phyloP scores from a whole-genome alignment of 2,113 vertebrate species.

The Heterocephalus glaber region DNA sequence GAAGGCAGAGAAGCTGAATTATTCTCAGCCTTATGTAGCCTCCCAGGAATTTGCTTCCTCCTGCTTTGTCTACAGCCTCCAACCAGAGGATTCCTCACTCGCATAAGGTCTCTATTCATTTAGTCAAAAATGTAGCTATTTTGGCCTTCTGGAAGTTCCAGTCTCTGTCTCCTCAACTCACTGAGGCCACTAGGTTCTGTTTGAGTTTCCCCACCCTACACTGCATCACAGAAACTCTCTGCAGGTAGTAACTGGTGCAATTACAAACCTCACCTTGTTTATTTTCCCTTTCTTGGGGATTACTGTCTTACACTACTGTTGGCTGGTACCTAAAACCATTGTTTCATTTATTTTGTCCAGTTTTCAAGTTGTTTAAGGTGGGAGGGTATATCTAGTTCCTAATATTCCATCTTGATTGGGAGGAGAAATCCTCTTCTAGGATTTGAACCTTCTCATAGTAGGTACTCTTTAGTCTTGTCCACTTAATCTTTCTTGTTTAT shows the following conservation, averaged over 20 bases:
- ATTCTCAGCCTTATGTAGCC: neutral
- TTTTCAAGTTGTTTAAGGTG: neutral
- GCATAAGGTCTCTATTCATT: neutral
- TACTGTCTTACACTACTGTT: neutral
- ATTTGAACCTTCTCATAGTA: neutral
- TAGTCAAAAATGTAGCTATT: neutral
- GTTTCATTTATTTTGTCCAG: neutral
- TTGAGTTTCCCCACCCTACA: neutral
- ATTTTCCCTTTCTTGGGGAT: neutral
- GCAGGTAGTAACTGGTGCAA: neutral
- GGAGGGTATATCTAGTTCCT: neutral
- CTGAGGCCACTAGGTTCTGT: neutral
- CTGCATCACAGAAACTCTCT: neutral
- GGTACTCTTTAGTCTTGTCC: neutral
- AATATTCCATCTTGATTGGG: neutral
- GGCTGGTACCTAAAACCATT: neutral
- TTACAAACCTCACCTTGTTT: neutral
- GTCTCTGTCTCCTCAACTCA: neutral
- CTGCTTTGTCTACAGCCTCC: neutral
- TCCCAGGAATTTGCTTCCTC: neutral
- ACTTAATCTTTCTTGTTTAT: neutral
- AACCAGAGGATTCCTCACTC: neutral
- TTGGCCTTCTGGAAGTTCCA: neutral
- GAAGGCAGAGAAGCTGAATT: neutral
- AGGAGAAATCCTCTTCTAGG: neutral